Percentiles rank a stretch among this genome's conserved stretches.
Evolutionary conservation across 2,888 invertebrate genomes (phyloP).

Genomic region (Tribolium freemani): DNA sequence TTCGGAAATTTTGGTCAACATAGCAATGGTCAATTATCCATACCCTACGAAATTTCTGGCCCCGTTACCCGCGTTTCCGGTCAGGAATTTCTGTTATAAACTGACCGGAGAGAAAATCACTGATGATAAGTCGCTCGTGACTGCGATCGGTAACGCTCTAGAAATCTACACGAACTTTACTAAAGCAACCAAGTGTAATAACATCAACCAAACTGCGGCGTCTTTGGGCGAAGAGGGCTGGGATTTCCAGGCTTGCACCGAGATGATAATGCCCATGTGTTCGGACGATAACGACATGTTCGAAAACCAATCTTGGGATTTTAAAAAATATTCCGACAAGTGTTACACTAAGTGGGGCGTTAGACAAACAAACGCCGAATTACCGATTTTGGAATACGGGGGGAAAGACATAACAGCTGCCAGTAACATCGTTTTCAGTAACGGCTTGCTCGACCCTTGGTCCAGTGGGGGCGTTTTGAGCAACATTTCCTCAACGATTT

Average conservation of each 20-base stretch:
- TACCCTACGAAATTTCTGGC: constrained; percentile 87
- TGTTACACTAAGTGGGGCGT: constrained; percentile 82
- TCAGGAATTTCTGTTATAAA: constrained; percentile 75
- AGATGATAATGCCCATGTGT: constrained; percentile 98
- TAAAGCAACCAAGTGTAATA: constrained; percentile 78
- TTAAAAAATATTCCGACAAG: constrained; percentile 73
- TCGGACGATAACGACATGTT: constrained; percentile 84
- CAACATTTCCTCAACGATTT: constrained; percentile 76
- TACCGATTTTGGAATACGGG: constrained; percentile 84
- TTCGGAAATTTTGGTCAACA: constrained; percentile 78
- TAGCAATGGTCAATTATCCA: constrained; percentile 97
- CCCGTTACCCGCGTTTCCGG: constrained; percentile 88
- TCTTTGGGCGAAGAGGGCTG: constrained; percentile 80
- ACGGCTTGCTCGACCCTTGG: constrained; percentile 91
- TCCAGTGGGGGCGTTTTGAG: constrained; percentile 85
- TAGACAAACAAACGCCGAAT: constrained; percentile 72
- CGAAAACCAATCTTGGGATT: constrained; percentile 81
- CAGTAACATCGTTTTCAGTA: constrained; percentile 85
- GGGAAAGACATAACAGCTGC: constrained; percentile 79
- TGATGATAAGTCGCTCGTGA: constrained; percentile 70
- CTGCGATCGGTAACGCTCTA: constrained; percentile 77
- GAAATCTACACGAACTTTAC: constrained; percentile 88
- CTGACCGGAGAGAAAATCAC: constrained; percentile 59
- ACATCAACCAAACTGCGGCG: constrained; percentile 72
- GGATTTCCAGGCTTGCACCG: constrained; percentile 92